These are phyloP conservation scores for Crocidura indochinensis DNA, from an alignment of 2,797 vertebrate genomes.

Conservation along the genomic window DNA sequence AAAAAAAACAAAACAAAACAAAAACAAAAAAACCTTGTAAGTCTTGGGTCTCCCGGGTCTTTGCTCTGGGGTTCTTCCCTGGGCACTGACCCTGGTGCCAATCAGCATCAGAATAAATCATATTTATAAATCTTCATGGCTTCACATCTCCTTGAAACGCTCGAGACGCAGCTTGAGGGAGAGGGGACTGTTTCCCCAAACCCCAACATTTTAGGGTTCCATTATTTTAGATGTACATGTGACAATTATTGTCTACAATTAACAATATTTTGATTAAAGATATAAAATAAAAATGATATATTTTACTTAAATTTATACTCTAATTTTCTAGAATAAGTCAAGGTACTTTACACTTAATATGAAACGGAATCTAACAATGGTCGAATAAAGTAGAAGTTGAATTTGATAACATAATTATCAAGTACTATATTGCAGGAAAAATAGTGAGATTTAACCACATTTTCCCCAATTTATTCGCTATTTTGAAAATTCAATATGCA, in stretches of 20 bases:
- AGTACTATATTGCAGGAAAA: background rate
- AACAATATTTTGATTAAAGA: background rate
- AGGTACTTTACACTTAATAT: slow-evolving; percentile 51
- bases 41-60: too few relatives aligned
- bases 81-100: too few relatives aligned
- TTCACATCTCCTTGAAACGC: too few relatives aligned
- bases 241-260: slow-evolving; percentile 51
- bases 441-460: background rate
- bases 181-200: too few relatives aligned
- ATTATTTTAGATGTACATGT: slow-evolving; percentile 3
- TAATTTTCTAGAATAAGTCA: slow-evolving; percentile 43
- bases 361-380: slow-evolving; percentile 6
- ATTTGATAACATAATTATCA: slow-evolving; percentile 7
- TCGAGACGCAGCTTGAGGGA: too few relatives aligned
- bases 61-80: too few relatives aligned
- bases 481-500: slow-evolving; percentile 66
- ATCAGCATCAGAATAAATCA: too few relatives aligned
- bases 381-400: background rate
- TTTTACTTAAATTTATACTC: slow-evolving; percentile 39
- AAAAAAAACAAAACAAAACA: too few relatives aligned
- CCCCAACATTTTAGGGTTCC: slow-evolving; percentile 76
- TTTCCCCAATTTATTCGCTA: background rate
- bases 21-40: too few relatives aligned
- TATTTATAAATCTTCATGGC: too few relatives aligned
- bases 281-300: too few relatives aligned